phyloP scores from a whole-genome alignment of 2,797 vertebrate species.

The Heterohyrax brucei region DNA sequence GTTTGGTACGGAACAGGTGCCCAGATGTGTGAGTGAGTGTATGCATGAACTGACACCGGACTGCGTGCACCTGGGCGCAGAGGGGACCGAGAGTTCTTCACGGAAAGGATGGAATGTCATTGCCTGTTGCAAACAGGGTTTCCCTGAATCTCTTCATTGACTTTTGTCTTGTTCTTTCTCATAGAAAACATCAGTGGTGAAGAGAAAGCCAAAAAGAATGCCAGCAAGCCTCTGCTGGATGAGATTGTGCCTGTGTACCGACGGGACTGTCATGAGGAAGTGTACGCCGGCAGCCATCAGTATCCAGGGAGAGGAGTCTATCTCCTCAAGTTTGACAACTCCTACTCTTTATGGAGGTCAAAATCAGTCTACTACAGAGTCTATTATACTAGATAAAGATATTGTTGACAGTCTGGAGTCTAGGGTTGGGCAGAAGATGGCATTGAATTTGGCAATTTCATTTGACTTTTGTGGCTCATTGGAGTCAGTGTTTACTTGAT shows the following conservation, averaged over 20 bases:
- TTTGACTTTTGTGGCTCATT: constrained; percentile 89
- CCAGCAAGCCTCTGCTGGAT: constrained; percentile 97
- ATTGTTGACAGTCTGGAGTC: constrained; percentile 79
- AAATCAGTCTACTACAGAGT: constrained; percentile 99
- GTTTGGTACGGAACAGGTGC: background rate
- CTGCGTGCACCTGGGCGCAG: background rate
- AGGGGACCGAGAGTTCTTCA: background rate
- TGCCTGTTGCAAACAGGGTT: background rate
- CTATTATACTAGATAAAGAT: constrained; percentile 99
- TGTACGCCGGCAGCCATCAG: constrained; percentile 99
- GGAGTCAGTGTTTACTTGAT: constrained; percentile 88
- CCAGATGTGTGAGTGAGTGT: background rate
- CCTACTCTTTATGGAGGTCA: constrained; percentile 99
- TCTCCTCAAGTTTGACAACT: constrained; percentile 99
- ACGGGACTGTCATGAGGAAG: constrained; percentile 99
- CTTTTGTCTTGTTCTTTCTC: constrained; percentile 57
- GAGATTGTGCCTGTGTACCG: constrained; percentile 99
- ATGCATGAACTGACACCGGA: rapidly evolving
- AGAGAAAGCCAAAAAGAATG: constrained; percentile 97
- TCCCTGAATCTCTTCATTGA: background rate
- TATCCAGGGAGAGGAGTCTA: constrained; percentile 99
- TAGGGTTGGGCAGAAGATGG: constrained; percentile 89
- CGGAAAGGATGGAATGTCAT: background rate
- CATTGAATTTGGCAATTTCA: constrained; percentile 88
- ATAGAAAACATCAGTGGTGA: constrained; percentile 94